Percentiles rank a stretch among this genome's conserved stretches.
Conservation (phyloP, 2,888 invertebrate genomes). For the Drosophila cognata region DNA sequence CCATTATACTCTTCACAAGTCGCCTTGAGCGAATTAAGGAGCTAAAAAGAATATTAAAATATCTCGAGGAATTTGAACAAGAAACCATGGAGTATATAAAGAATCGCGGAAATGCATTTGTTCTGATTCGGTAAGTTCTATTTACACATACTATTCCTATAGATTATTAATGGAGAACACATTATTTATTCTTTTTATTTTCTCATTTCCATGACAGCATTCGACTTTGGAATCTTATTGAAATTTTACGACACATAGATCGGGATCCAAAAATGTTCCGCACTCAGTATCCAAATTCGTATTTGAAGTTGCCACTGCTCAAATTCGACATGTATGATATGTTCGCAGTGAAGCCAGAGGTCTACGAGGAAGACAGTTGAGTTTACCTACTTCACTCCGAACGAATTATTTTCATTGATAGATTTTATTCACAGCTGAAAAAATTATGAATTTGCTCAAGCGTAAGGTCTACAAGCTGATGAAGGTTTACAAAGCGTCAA, state of each 20-base stretch:
- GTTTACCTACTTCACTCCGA: not conserved
- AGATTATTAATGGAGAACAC: not conserved
- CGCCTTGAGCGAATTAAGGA: slow-evolving; percentile 70
- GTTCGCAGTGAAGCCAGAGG: slow-evolving; percentile 73
- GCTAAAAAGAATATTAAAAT: slow-evolving; percentile 56
- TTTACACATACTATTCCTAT: not conserved
- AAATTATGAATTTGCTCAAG: slow-evolving; percentile 68
- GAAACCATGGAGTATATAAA: slow-evolving; percentile 62
- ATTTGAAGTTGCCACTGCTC: slow-evolving; percentile 81
- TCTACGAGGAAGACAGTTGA: slow-evolving; percentile 79
- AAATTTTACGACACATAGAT: slow-evolving; percentile 78
- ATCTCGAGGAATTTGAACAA: slow-evolving; percentile 55
- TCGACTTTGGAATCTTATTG: slow-evolving; percentile 78
- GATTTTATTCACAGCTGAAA: slow-evolving; percentile 57
- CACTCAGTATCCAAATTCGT: slow-evolving; percentile 72
- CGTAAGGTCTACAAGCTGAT: slow-evolving; percentile 70
- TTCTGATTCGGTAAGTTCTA: slow-evolving; percentile 72
- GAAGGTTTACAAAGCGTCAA: slow-evolving; percentile 48
- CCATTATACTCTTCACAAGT: slow-evolving; percentile 43
- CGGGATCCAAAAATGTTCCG: slow-evolving; percentile 50
- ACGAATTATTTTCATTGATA: not conserved
- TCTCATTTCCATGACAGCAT: slow-evolving; percentile 45
- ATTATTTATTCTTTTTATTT: not conserved
- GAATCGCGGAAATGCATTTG: slow-evolving; percentile 70
- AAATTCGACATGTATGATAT: slow-evolving; percentile 79